Base-by-base conservation (phyloP, 2,113 vertebrate species). In the Corythoichthys haematopterus region DNA sequence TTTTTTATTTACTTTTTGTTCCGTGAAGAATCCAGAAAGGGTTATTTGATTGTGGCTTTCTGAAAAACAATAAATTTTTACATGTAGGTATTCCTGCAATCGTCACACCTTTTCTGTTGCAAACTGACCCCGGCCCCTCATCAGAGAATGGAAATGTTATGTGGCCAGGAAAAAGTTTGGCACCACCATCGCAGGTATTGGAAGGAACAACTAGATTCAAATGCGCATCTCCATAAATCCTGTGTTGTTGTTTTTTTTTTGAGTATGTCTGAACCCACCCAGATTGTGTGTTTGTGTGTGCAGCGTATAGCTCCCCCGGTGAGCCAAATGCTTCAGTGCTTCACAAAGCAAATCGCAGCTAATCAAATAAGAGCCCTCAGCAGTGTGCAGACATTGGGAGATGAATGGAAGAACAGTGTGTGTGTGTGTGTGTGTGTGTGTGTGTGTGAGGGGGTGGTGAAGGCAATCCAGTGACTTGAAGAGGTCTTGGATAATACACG, bases 301-400 rank as follows among this genome's bases (percentile, higher is more conserved):
- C 55, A 65, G 70, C 81, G 66, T 64, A 36, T 65, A 33, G 76
- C 71, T 81, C 79, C 80, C 83, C 79, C 10, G 51, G 65, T 78
- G 82, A 84, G 78, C 64, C 84, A 79, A 87, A 84, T 70, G 80
- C 85, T 82, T 71, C 72, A 53, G 68, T 57, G 84, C 77, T 78
- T 83, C 86, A 84, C 80, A 83, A 86, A 87, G 81, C 80, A 84
- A 88, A 89, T 87, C 56, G 65, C 84, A 86, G 83, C 86, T 88
- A 85, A 87, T 88, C 88, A 87, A 87, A 88, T 85, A 85, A 84
- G 82, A 82, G 86, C 80, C 72, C 84, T 87, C 77, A 82, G 74
- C 69, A 77, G 82, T 9, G 66, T 12, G 56, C 79, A 85, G 87
- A 84, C 71, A 68, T 51, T 53, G 80, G 62, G 45, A 77, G 80